phyloP scores from a whole-genome alignment of 2,797 vertebrate genomes.

The Arctocebus calabarensis region DNA sequence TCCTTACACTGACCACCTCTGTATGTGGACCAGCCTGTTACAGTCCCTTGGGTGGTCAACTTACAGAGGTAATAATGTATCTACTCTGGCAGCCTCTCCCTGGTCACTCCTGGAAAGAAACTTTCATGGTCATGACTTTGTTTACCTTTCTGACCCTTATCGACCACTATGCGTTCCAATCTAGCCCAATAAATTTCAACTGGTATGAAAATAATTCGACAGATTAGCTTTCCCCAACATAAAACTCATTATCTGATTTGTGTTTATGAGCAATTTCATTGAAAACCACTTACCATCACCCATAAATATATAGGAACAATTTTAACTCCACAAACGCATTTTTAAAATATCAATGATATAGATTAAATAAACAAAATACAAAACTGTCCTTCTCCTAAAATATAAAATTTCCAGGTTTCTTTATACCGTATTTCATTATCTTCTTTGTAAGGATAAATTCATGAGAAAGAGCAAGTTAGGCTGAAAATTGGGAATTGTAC shows the following conservation, averaged over 20 bases:
- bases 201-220: not conserved
- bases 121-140: not conserved
- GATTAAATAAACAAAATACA: constrained; percentile 21
- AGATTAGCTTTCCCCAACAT: not conserved
- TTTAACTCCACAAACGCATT: not conserved
- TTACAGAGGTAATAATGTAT: too few species aligned
- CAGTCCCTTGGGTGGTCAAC: too few species aligned
- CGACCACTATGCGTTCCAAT: not conserved
- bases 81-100: not conserved
- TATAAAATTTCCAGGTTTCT: constrained; percentile 36
- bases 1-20: too few species aligned
- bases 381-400: constrained; percentile 34
- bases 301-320: not conserved
- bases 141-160: not conserved
- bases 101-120: not conserved
- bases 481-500: constrained; percentile 60
- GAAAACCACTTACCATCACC: constrained; percentile 5
- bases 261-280: not conserved
- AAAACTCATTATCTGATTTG: constrained; percentile 15
- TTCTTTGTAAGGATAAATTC: not conserved
- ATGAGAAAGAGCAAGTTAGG: constrained; percentile 28
- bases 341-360: constrained; percentile 31
- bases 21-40: too few species aligned
- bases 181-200: not conserved
- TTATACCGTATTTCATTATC: not conserved